phyloP scores from a whole-genome alignment of 2,888 invertebrate genomes.

The Leucophenga maculata region DNA sequence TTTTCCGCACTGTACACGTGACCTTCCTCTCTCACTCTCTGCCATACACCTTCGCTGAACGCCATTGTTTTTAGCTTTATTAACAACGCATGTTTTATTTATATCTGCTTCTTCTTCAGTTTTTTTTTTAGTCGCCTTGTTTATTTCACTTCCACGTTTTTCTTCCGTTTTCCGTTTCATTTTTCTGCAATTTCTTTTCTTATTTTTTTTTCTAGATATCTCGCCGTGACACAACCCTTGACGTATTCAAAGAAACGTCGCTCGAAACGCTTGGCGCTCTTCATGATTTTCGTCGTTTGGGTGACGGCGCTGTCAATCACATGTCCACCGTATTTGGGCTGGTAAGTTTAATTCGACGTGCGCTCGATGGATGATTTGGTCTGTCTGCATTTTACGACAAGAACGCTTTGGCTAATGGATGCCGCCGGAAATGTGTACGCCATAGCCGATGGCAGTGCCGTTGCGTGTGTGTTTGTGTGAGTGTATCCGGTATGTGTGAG shows the following conservation, averaged over 20 bases:
- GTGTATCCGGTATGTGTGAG: constrained; percentile 6
- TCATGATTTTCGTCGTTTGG: constrained; percentile 95
- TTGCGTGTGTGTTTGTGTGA: too few species aligned
- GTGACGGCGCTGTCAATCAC: constrained; percentile 90
- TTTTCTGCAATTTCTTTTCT: constrained; percentile 34
- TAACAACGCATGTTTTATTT: constrained; percentile 38
- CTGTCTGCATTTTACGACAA: neutral
- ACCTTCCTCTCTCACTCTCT: neutral
- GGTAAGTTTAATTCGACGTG: constrained; percentile 75
- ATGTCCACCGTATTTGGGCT: constrained; percentile 93
- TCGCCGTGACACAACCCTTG: constrained; percentile 94
- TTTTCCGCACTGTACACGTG: constrained; percentile 29
- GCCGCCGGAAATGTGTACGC: neutral
- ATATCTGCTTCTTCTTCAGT: constrained; percentile 33
- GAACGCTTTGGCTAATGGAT: neutral
- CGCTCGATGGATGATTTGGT: neutral
- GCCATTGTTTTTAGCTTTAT: constrained; percentile 51
- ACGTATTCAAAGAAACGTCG: constrained; percentile 92
- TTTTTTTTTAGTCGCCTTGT: constrained; percentile 30
- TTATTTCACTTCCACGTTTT: constrained; percentile 3
- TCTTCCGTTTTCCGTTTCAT: constrained; percentile 1
- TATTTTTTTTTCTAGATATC: constrained; percentile 75
- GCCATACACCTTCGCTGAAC: too few species aligned
- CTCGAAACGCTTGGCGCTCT: constrained; percentile 85
- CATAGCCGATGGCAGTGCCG: too few species aligned